phyloP scores from a whole-genome alignment of 30 jellyfish, hydroid and myxozoan genomes.

The Hydra vulgaris region DNA sequence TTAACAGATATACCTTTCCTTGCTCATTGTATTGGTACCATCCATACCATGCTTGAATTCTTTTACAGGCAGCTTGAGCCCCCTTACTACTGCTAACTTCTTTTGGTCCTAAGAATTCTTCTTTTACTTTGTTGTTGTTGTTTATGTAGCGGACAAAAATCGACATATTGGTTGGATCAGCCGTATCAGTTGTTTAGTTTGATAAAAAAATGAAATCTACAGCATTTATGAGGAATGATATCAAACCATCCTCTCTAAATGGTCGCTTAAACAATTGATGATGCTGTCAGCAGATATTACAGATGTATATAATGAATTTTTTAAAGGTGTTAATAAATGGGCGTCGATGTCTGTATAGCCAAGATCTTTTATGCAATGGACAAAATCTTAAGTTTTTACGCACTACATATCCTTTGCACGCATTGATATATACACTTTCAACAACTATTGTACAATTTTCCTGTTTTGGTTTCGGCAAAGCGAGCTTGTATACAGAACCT shows the following conservation, averaged over 20 bases:
- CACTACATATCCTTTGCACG: constrained; percentile 6
- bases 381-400: not conserved
- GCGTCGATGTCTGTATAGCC: constrained; percentile 19
- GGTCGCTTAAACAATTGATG: not conserved
- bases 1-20: too few relatives aligned
- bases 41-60: constrained; percentile 22
- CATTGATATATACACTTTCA: not conserved
- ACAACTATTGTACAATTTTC: not conserved
- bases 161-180: constrained; percentile 5
- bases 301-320: constrained; percentile 1
- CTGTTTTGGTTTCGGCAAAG: not conserved
- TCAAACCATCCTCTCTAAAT: constrained; percentile 8
- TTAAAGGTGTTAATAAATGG: not conserved
- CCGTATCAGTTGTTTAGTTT: constrained; percentile 15
- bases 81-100: not conserved
- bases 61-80: not conserved
- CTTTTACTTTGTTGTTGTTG: not conserved
- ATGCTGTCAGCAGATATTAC: not conserved
- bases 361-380: constrained; percentile 6
- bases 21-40: constrained; percentile 9
- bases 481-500: constrained; percentile 1
- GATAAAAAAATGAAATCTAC: not conserved
- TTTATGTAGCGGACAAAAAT: constrained; percentile 7
- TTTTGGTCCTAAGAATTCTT: not conserved
- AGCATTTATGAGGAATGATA: constrained; percentile 2